Conservation (phyloP, 2,888 invertebrate species). For the Epistrophe grossulariae region DNA sequence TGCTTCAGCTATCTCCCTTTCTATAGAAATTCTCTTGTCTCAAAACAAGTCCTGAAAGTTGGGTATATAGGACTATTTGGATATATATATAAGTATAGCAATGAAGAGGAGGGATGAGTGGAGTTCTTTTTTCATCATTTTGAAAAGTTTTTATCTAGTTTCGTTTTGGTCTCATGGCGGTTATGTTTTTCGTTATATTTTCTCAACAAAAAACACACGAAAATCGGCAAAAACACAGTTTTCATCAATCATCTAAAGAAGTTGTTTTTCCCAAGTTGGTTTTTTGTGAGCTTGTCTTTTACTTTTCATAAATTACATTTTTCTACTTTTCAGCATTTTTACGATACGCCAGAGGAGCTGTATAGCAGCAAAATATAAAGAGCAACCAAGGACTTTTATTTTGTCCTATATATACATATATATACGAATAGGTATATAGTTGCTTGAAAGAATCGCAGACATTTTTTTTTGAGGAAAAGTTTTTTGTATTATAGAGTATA, state of each 20-base stretch:
- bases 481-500: conserved; percentile 54
- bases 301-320: conserved; percentile 75
- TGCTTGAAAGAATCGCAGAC: conserved; percentile 38
- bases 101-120: conserved; percentile 50
- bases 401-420: neutral
- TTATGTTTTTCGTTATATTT: conserved; percentile 67
- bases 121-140: conserved; percentile 58
- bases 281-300: conserved; percentile 64
- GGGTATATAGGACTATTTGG: neutral
- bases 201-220: conserved; percentile 18
- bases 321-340: conserved; percentile 75
- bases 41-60: neutral
- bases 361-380: conserved; percentile 37
- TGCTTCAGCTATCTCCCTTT: neutral
- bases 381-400: conserved; percentile 45
- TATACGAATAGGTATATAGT: neutral
- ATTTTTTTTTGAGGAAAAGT: conserved; percentile 61
- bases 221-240: conserved; percentile 59
- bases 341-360: conserved; percentile 49
- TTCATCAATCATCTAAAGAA: conserved; percentile 30
- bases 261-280: conserved; percentile 39
- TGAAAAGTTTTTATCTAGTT: conserved; percentile 75
- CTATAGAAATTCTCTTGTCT: neutral
- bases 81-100: neutral
- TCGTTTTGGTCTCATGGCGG: conserved; percentile 65